phyloP scores from a whole-genome alignment of 2,888 invertebrate genomes.

The Yponomeuta cagnagella region DNA sequence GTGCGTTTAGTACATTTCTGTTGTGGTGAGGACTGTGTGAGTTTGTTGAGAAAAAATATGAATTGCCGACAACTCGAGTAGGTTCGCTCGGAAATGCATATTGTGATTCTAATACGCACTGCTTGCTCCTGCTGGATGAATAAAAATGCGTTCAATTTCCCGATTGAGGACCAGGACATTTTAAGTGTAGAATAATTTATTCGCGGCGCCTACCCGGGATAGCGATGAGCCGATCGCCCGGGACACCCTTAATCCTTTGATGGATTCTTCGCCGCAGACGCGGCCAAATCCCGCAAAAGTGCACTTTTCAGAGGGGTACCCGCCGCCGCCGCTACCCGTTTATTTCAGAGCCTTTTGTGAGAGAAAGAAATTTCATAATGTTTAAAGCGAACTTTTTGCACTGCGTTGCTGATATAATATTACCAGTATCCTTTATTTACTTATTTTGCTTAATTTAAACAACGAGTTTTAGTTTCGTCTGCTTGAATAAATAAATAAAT shows the following conservation, averaged over 20 bases:
- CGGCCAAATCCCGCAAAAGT: slow-evolving; percentile 53
- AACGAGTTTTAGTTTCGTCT: background rate
- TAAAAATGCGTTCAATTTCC: slow-evolving; percentile 5
- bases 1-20: too few species aligned
- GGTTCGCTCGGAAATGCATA: too few species aligned
- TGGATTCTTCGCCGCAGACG: slow-evolving; percentile 57
- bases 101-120: too few species aligned
- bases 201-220: slow-evolving; percentile 50
- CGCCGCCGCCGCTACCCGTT: background rate
- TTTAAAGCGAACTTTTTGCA: background rate
- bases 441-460: background rate
- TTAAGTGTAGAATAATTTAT: slow-evolving; percentile 64
- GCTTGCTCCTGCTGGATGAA: too few species aligned
- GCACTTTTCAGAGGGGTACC: slow-evolving; percentile 33
- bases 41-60: too few species aligned
- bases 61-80: too few species aligned
- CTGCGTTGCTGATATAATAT: too few species aligned
- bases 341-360: slow-evolving; percentile 3
- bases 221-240: slow-evolving; percentile 56
- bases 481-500: background rate
- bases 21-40: too few species aligned
- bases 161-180: slow-evolving; percentile 5
- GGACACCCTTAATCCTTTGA: slow-evolving; percentile 69
- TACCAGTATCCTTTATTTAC: background rate
- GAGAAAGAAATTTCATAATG: background rate